Base-by-base conservation (phyloP, 2,113 vertebrate genomes). In the Alethe diademata region DNA sequence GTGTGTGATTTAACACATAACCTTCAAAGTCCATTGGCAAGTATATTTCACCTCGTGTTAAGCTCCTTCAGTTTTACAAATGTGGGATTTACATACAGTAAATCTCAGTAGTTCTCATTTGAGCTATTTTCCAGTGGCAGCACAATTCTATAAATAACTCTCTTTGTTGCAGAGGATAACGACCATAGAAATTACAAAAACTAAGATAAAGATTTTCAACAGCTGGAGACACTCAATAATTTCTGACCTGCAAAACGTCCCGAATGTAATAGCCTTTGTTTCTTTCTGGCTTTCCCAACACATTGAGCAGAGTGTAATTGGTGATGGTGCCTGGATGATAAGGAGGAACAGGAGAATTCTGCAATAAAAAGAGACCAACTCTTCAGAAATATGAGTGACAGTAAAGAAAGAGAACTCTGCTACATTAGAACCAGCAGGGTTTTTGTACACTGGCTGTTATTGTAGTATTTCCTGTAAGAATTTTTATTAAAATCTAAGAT, bases 181-280 rank as follows among this genome's bases (percentile, higher is more conserved):
- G 54, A 60, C 19, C 29, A 88, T 4, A 90, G 70, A 92, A 92
- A 88, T 88, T 25, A 88, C 53, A 74, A 71, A 85, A 83, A 22
- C 56, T 79, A 23, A 20, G 18, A n/a, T 19, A 74, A 81, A 64
- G 57, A 57, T 24, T 76, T 57, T 73, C 79, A 72, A 35, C 65
- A 84, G 47, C 65, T 78, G 73, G 57, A 76, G 48, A 31, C 36
- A 72, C 56, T 92, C 70, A 75, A 12, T n/a, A 83, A 47, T 53
- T 85, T 25, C 97, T 76, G 81, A 99, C 99, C 96, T 98, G 98
- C 56, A 97, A 97, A 92, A 93, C 98, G 92, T 99, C 99, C 96
- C 99, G 90, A 16, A 99, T 90, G 95, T 97, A 99, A 69, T 95
- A 97, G 38, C 91, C 53, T 82, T 86, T 98, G 47, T 96, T 97